These are phyloP conservation scores for Lichenostomus cassidix DNA, from an alignment of 2,113 vertebrate genomes.

Conservation along the genomic window DNA sequence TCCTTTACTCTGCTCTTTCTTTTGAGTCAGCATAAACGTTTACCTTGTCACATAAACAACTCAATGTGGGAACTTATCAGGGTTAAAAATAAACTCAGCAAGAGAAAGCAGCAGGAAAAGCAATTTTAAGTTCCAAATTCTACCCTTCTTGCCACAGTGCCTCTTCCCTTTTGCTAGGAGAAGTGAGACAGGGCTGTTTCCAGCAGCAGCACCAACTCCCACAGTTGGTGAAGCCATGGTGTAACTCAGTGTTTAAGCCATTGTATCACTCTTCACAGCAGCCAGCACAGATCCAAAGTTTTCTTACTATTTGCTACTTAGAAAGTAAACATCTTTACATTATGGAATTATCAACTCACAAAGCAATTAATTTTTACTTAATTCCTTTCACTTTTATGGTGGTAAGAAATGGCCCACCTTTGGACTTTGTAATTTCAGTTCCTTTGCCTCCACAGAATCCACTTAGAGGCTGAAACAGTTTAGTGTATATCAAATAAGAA, in stretches of 20 bases:
- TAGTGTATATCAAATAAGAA: neutral
- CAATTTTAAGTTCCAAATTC: neutral
- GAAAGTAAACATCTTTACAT: neutral
- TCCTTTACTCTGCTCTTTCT: neutral
- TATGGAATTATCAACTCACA: neutral
- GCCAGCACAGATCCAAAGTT: neutral
- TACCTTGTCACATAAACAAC: neutral
- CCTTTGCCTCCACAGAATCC: neutral
- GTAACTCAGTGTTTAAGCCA: neutral
- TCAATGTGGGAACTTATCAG: neutral
- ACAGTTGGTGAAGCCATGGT: neutral
- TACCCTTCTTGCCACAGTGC: neutral
- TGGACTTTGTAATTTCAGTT: neutral
- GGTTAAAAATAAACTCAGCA: neutral
- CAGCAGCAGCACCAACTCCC: neutral
- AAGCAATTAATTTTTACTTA: neutral
- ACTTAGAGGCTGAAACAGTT: neutral
- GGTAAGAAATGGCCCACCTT: neutral
- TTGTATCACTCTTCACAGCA: neutral
- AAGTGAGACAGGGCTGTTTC: neutral
- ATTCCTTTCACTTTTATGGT: neutral
- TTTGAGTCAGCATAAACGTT: conserved; percentile 7
- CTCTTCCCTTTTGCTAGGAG: neutral
- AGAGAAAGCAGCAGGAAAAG: neutral
- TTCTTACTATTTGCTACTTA: neutral